phyloP scores from a whole-genome alignment of 2,888 invertebrate genomes.

The Cataglyphis cursor region DNA sequence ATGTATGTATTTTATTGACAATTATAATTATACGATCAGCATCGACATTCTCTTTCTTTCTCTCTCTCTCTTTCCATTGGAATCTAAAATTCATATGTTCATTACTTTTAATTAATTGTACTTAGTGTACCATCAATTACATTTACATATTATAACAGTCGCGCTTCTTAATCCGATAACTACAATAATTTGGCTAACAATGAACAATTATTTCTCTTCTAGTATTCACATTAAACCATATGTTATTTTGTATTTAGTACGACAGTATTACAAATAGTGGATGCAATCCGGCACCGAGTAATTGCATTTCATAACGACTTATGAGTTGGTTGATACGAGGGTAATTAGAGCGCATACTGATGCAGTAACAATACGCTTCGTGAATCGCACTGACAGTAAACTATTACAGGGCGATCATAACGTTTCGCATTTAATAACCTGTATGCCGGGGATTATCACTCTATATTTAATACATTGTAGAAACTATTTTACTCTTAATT shows the following conservation, averaged over 20 bases:
- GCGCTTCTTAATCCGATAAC: slow-evolving; percentile 16
- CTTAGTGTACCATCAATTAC: not conserved
- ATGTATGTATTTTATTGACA: not conserved
- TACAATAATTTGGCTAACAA: slow-evolving; percentile 26
- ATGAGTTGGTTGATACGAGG: slow-evolving; percentile 54
- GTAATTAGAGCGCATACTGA: slow-evolving; percentile 51
- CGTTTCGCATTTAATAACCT: slow-evolving; percentile 70
- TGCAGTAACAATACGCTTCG: slow-evolving; percentile 52
- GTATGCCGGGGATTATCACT: slow-evolving; percentile 61
- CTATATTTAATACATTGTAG: slow-evolving; percentile 67
- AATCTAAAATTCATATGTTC: not conserved
- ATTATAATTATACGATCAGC: not conserved
- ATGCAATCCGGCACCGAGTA: slow-evolving; percentile 53
- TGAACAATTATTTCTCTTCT: slow-evolving; percentile 34
- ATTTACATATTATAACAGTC: not conserved
- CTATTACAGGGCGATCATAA: slow-evolving; percentile 72
- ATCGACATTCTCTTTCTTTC: not conserved
- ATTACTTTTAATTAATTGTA: not conserved
- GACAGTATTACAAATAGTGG: slow-evolving; percentile 45
- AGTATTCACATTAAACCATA: slow-evolving; percentile 26
- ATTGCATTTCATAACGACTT: slow-evolving; percentile 58
- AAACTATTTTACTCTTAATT: slow-evolving; percentile 67
- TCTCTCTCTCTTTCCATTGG: not conserved
- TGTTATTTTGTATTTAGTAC: slow-evolving; percentile 44
- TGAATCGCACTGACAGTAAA: slow-evolving; percentile 59